A percentile compares a stretch with the other conserved stretches of the same genome.
Conservation (phyloP, 2,113 vertebrate genomes). For the Columba janthina region DNA sequence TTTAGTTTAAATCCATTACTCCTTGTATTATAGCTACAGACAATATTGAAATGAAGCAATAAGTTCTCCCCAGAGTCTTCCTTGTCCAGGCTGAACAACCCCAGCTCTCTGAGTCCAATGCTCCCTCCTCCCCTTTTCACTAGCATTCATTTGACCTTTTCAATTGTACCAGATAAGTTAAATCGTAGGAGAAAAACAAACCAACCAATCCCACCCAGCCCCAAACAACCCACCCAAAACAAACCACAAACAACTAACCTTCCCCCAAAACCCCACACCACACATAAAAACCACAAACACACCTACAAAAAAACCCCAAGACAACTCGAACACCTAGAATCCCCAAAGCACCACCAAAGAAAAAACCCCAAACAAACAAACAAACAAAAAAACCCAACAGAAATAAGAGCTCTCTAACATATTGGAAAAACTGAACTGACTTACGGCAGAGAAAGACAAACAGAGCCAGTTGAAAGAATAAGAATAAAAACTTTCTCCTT, state of each 20-base stretch:
- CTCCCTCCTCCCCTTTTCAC: neutral
- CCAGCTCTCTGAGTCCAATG: neutral
- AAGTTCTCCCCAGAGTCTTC: too few relatives aligned
- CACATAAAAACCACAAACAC: neutral
- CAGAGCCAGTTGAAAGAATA: neutral
- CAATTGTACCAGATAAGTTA: neutral
- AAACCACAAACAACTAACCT: neutral
- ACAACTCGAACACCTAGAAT: neutral
- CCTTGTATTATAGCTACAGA: too few relatives aligned
- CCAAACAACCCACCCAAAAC: neutral
- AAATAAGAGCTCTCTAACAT: neutral
- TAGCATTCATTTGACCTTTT: neutral
- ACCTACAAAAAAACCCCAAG: neutral
- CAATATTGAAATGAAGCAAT: too few relatives aligned
- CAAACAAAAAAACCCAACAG: neutral
- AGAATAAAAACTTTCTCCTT: neutral
- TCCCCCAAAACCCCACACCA: neutral
- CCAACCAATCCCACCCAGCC: too few relatives aligned
- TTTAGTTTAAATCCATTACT: too few relatives aligned
- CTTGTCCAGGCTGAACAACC: too few relatives aligned
- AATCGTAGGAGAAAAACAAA: neutral
- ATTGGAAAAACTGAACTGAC: neutral
- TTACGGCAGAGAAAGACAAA: neutral
- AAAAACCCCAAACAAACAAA: neutral
- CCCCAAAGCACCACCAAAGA: neutral